These are phyloP conservation scores for Anguilla anguilla DNA, from an alignment of 2,797 vertebrate genomes.

Conservation along the genomic window DNA sequence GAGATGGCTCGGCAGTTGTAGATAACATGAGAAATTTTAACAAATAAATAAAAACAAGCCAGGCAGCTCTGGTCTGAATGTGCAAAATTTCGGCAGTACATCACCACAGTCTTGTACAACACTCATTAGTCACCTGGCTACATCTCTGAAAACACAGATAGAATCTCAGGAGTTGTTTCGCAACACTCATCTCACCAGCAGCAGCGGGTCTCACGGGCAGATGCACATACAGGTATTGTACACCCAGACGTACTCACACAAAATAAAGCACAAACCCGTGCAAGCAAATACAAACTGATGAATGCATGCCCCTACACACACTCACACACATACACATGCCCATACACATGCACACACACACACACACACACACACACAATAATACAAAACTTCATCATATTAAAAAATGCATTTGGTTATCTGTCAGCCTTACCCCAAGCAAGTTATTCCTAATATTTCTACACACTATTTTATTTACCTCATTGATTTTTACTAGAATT, in stretches of 20 bases:
- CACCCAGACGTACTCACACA: not conserved
- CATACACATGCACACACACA: not conserved
- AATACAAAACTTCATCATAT: not conserved
- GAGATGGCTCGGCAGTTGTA: not conserved
- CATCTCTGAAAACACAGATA: slow-evolving; percentile 18
- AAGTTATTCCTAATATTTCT: not conserved
- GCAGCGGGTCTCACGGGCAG: not conserved
- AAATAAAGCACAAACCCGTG: not conserved
- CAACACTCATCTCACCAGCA: slow-evolving; percentile 6
- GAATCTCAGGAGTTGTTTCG: not conserved
- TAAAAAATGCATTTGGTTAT: not conserved
- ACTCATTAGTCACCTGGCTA: not conserved
- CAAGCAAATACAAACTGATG: not conserved
- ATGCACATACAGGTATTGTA: not conserved
- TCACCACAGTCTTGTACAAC: not conserved
- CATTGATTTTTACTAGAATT: not conserved
- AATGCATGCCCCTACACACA: not conserved
- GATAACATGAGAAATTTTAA: not conserved
- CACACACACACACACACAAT: not conserved
- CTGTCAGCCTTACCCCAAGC: not conserved
- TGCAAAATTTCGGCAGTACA: slow-evolving; percentile 8
- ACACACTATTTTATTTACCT: not conserved
- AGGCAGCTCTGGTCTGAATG: slow-evolving; percentile 7
- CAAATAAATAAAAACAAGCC: slow-evolving; percentile 4
- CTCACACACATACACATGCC: not conserved